Conservation (phyloP, 2,113 vertebrate genomes). For the Lathamus discolor region DNA sequence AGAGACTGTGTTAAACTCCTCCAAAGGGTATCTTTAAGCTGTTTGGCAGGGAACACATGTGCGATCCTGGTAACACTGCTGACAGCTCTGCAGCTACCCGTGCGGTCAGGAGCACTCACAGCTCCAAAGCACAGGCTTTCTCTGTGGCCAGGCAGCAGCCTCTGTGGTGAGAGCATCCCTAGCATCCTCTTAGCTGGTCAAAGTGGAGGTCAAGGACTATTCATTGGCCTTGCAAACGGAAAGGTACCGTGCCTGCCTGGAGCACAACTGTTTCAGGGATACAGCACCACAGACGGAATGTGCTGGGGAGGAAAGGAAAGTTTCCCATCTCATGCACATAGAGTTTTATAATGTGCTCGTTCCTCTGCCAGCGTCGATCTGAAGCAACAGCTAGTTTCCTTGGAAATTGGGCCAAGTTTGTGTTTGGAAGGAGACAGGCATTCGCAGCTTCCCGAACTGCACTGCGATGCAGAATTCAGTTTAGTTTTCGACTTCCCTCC, state of each 20-base stretch:
- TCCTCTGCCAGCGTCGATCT: constrained; percentile 18
- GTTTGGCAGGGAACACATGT: neutral
- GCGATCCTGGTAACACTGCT: neutral
- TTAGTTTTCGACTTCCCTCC: neutral
- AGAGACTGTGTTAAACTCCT: neutral
- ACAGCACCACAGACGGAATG: accelerated
- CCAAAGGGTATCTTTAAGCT: neutral
- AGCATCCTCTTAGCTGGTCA: neutral
- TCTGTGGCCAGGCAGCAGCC: neutral
- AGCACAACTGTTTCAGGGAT: neutral
- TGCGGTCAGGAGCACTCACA: neutral
- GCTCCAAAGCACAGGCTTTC: neutral
- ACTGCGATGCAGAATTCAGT: neutral
- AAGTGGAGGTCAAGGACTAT: neutral
- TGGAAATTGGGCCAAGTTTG: constrained; percentile 6
- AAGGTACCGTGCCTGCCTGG: neutral
- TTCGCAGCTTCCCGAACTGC: neutral
- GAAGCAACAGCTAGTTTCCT: constrained; percentile 15
- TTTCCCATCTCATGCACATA: neutral
- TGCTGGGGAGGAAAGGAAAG: neutral
- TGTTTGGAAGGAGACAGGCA: neutral
- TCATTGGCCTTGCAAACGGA: neutral
- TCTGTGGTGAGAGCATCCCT: neutral
- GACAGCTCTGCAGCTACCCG: accelerated
- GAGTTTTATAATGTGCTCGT: constrained; percentile 17